These are phyloP conservation scores for Drosophila ohnishii DNA, from an alignment of 1,140 invertebrate species.

Conservation along the genomic window DNA sequence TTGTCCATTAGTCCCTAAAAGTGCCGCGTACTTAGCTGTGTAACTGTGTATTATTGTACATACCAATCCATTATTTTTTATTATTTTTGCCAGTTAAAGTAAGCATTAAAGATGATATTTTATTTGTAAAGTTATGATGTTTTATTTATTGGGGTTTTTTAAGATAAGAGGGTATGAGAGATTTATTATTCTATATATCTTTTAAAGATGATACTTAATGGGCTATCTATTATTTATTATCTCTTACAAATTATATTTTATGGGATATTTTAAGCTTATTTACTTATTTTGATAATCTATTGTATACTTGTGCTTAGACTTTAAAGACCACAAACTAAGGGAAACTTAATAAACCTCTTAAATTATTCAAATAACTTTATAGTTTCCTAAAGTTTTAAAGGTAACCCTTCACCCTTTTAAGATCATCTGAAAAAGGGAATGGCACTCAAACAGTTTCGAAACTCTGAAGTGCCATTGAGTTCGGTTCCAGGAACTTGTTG, in stretches of 20 bases:
- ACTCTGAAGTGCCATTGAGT: constrained; percentile 14
- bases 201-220: not conserved
- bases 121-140: not conserved
- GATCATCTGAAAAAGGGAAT: constrained; percentile 1
- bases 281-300: too few species aligned
- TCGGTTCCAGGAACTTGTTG: constrained; percentile 19
- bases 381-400: not conserved
- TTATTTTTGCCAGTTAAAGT: constrained; percentile 14
- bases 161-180: too few species aligned
- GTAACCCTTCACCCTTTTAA: not conserved
- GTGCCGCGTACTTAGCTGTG: constrained; percentile 74
- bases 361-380: not conserved
- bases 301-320: too few species aligned
- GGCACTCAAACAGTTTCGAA: constrained; percentile 5
- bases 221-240: not conserved
- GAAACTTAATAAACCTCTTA: not conserved
- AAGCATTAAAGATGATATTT: constrained; percentile 53
- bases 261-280: not conserved
- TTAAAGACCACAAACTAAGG: too few species aligned
- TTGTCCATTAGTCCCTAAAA: constrained; percentile 71
- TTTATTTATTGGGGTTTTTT: not conserved
- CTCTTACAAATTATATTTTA: not conserved
- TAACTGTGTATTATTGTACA: constrained; percentile 42
- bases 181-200: too few species aligned
- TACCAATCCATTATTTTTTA: constrained; percentile 12